Conservation (phyloP, 1,140 invertebrate genomes). For the Bombyx mandarina region DNA sequence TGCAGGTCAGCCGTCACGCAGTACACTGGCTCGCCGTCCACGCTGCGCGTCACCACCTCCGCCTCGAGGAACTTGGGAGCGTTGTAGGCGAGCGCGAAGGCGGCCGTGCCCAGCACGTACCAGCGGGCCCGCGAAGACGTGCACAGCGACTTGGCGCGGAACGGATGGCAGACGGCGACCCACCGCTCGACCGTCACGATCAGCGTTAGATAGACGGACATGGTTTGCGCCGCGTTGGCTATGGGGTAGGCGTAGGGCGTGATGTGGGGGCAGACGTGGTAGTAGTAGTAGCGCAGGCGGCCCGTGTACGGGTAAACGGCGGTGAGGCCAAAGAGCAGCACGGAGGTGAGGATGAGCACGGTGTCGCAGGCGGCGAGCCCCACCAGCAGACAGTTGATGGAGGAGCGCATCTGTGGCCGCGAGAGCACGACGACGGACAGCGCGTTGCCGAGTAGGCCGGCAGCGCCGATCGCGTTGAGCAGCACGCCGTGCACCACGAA, state of each 20-base stretch:
- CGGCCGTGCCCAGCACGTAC: slow-evolving; percentile 86
- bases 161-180: slow-evolving; percentile 93
- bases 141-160: slow-evolving; percentile 89
- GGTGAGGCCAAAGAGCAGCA: slow-evolving; percentile 89
- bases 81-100: slow-evolving; percentile 91
- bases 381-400: slow-evolving; percentile 93
- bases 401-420: slow-evolving; percentile 93
- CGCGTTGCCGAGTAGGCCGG: slow-evolving; percentile 91
- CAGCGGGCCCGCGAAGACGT: slow-evolving; percentile 90
- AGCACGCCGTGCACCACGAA: slow-evolving; percentile 89
- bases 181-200: slow-evolving; percentile 96
- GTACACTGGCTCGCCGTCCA: slow-evolving; percentile 74
- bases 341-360: slow-evolving; percentile 87
- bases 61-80: slow-evolving; percentile 83
- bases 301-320: slow-evolving; percentile 87
- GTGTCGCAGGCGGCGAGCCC: slow-evolving; percentile 93
- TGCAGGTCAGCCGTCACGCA: slow-evolving; percentile 76
- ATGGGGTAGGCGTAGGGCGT: slow-evolving; percentile 89
- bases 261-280: slow-evolving; percentile 84
- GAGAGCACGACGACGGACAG: slow-evolving; percentile 93
- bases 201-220: slow-evolving; percentile 94
- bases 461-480: slow-evolving; percentile 83
- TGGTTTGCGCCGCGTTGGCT: slow-evolving; percentile 90
- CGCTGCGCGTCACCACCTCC: slow-evolving; percentile 31
- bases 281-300: slow-evolving; percentile 83